These are phyloP conservation scores for Palaemon carinicauda DNA, from an alignment of 1,140 invertebrate species.

Conservation along the genomic window DNA sequence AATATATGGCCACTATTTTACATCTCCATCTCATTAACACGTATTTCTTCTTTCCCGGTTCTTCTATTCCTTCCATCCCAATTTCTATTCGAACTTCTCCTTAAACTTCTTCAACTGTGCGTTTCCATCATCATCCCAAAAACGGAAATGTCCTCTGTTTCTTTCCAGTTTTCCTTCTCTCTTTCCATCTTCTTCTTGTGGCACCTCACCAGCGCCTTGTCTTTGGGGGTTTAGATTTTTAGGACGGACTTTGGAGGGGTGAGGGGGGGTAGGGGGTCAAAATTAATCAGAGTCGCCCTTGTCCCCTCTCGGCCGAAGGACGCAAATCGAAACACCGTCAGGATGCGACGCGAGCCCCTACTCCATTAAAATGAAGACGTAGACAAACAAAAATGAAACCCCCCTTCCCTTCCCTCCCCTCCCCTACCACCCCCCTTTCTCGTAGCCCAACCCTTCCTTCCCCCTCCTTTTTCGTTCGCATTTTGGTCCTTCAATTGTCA, in stretches of 20 bases:
- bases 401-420: neutral
- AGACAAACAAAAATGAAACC: conserved; percentile 47
- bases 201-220: neutral
- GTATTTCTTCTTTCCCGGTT: no score
- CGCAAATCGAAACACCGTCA: neutral
- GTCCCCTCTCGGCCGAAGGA: neutral
- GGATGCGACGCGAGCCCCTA: conserved; percentile 13
- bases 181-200: neutral
- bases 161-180: neutral
- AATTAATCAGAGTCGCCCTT: neutral
- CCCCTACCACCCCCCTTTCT: neutral
- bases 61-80: no score
- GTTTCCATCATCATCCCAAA: neutral
- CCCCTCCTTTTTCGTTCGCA: conserved; percentile 2
- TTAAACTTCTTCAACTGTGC: neutral
- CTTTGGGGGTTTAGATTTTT: neutral
- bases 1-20: no score
- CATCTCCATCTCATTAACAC: no score
- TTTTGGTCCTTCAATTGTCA: conserved; percentile 50
- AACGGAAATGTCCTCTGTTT: neutral
- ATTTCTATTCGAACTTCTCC: no score
- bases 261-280: neutral
- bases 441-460: neutral
- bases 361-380: conserved; percentile 48
- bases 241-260: neutral